Base-by-base conservation (phyloP, 2,888 invertebrate species). In the Xestia c-nigrum region DNA sequence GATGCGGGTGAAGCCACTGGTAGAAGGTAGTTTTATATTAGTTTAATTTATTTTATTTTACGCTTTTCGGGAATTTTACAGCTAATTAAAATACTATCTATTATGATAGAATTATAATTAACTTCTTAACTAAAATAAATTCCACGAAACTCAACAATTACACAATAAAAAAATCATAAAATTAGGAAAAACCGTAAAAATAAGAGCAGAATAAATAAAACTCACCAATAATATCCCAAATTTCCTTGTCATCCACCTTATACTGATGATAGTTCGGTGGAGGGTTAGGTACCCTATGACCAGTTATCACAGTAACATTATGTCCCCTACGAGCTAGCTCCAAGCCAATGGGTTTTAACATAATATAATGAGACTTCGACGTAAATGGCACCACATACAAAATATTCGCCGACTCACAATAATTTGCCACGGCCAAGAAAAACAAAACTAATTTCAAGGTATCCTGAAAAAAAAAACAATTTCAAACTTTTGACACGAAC, bases 301-400 rank as follows among this genome's bases (percentile, higher is more conserved):
- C 94, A 9, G 96, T 94, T 31, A 97, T 95, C 1, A 97, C 95
- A 3, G 97, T 97, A 1, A 97, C 96, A 86, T 97, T 96, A 83
- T 97, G 97, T 0, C 97, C 97, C 72, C 96, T 93, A n/a, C 91
- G 88, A 7, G 97, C 97, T 64, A 97, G 89, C 80, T 96, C 97
- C 64, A 96, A 85, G 6, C 97, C 95, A 43, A 97, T 93, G 0
- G 95, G 94, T 81, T 94, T 94, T 59, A 97, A 90, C 89, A 95
- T 90, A 77, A 96, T 94, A 78, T 94, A 93, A 87, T 97, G 97
- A 38, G 97, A 97, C 79, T 92, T 95, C 1, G 95, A 94, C 5
- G 96, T 94, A 85, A 97, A 96, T 2, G 97, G 97, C 71, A 95
- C 90, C 10, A 96, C 91, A 70, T 94, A 95, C 24, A 97, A 90